Evolutionary conservation across 2,797 vertebrate genomes (phyloP).

Genomic region (Erethizon dorsatum): DNA sequence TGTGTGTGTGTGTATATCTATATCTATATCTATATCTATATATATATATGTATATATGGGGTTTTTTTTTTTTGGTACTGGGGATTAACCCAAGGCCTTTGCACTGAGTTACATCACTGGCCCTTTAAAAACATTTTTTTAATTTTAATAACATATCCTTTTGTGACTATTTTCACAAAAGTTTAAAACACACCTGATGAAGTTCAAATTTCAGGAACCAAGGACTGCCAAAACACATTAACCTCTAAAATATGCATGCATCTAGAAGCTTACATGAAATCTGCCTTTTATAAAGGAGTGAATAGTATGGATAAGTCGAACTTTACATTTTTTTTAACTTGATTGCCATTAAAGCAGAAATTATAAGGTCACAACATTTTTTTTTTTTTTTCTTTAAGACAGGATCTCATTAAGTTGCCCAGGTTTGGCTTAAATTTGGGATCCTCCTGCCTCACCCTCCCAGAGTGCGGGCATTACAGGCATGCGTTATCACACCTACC

Average conservation of each 20-base stretch:
- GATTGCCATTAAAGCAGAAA: conserved; percentile 88
- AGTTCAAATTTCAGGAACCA: conserved; percentile 88
- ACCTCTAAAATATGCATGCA: conserved; percentile 90
- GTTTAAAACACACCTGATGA: conserved; percentile 80
- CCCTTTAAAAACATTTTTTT: not conserved
- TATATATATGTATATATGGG: not conserved
- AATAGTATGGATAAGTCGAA: conserved; percentile 86
- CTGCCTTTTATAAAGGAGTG: conserved; percentile 90
- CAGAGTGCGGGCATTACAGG: not conserved
- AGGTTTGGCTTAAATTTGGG: not conserved
- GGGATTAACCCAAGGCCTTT: not conserved
- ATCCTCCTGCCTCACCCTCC: not conserved
- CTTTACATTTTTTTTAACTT: conserved; percentile 86
- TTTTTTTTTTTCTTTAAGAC: not conserved
- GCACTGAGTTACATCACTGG: not conserved
- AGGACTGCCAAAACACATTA: conserved; percentile 87
- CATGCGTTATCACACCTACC: not conserved
- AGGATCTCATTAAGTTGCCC: not conserved
- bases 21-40: no score
- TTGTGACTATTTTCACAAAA: conserved; percentile 88
- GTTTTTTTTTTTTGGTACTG: not conserved
- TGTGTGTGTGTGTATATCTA: no score
- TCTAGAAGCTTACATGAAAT: conserved; percentile 89
- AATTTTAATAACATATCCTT: conserved; percentile 81
- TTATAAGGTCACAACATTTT: conserved; percentile 82